phyloP scores from a whole-genome alignment of 2,113 vertebrate genomes.

The Poeciliopsis turrubarensis region DNA sequence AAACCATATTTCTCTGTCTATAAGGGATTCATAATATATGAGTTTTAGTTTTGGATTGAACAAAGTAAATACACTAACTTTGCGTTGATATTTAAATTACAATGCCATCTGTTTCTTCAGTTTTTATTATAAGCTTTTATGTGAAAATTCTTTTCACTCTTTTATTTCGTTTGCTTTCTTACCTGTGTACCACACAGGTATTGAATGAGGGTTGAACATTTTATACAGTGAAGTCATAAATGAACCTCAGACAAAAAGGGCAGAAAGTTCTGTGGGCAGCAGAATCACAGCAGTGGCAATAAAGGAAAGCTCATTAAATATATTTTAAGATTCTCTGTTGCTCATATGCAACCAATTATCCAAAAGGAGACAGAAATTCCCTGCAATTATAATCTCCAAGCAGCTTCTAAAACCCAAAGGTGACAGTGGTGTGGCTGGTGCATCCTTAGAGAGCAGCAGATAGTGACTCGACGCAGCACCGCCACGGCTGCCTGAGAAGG shows the following conservation, averaged over 20 bases:
- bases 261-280: conserved; percentile 5
- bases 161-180: neutral
- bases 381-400: conserved; percentile 57
- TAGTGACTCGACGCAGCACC: conserved; percentile 55
- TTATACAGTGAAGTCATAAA: conserved; percentile 60
- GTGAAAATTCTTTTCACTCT: neutral
- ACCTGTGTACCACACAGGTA: neutral
- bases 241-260: conserved; percentile 38
- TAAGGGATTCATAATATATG: too few species aligned
- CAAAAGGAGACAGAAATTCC: conserved; percentile 40
- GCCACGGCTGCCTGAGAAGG: conserved; percentile 69
- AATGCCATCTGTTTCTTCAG: neutral
- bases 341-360: conserved; percentile 50
- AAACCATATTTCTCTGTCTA: too few species aligned
- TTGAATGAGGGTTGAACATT: conserved; percentile 57
- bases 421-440: conserved; percentile 34
- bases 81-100: too few species aligned
- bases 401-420: conserved; percentile 38
- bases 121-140: neutral
- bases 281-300: conserved; percentile 13
- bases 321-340: conserved; percentile 42
- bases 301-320: conserved; percentile 42
- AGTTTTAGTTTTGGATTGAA: too few species aligned
- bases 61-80: too few species aligned
- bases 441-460: conserved; percentile 60